Percentiles rank a stretch among this genome's conserved stretches.
These are phyloP conservation scores for Sarcoramphus papa DNA, from an alignment of 2,797 vertebrate genomes.

Conservation along the genomic window DNA sequence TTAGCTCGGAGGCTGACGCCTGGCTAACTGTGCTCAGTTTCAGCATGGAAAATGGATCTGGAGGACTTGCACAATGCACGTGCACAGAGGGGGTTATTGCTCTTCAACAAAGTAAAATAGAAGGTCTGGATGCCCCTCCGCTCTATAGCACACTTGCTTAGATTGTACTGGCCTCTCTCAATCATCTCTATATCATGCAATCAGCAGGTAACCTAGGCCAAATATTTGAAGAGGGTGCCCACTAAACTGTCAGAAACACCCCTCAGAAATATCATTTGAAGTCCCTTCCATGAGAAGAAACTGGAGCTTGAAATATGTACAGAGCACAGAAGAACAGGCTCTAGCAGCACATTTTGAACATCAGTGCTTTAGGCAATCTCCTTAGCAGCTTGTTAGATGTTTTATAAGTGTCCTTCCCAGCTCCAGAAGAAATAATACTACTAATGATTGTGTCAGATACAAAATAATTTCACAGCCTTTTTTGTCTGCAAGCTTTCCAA, in stretches of 20 bases:
- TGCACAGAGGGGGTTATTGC: not conserved
- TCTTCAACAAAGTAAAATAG: not conserved
- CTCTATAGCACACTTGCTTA: not conserved
- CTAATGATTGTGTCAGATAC: conserved; percentile 51
- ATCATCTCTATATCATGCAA: rapidly evolving
- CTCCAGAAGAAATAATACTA: conserved; percentile 31
- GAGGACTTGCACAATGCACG: not conserved
- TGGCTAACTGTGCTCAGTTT: rapidly evolving
- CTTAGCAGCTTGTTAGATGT: conserved; percentile 40
- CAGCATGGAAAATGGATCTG: not conserved
- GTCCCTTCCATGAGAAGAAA: not conserved
- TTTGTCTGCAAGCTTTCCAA: not conserved
- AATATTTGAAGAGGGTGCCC: not conserved
- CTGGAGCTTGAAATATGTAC: not conserved
- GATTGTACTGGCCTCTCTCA: not conserved
- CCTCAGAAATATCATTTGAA: not conserved
- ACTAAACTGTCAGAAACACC: not conserved
- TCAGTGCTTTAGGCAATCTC: conserved; percentile 30
- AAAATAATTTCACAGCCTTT: conserved; percentile 17
- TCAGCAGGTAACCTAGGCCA: not conserved
- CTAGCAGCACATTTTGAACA: not conserved
- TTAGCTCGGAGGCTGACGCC: not conserved
- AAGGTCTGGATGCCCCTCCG: not conserved
- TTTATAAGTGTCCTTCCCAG: conserved; percentile 39
- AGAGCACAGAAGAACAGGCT: not conserved